phyloP scores from a whole-genome alignment of 2,888 invertebrate species.

The Tetragonula carbonaria region DNA sequence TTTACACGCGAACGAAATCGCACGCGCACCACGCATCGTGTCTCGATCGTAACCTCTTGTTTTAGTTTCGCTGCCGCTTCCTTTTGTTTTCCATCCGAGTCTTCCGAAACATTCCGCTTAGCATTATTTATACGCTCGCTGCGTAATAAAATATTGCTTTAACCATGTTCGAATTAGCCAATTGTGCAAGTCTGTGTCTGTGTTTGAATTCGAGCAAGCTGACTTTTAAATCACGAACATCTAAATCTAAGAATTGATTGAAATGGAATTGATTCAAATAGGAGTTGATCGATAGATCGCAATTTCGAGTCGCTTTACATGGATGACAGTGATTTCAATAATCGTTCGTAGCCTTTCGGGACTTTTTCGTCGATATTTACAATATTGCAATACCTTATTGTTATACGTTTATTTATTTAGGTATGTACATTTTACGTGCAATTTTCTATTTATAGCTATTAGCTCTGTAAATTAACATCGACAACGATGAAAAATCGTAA shows the following conservation, averaged over 20 bases:
- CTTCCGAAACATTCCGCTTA: slow-evolving; percentile 38
- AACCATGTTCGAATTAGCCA: not conserved
- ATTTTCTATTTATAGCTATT: not conserved
- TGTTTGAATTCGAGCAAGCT: not conserved
- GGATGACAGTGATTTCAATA: not conserved
- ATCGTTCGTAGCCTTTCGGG: not conserved
- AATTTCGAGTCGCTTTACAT: not conserved
- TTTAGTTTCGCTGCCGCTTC: slow-evolving; percentile 61
- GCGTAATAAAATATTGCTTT: not conserved
- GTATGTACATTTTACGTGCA: no score
- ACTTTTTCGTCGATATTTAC: no score
- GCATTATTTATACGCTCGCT: no score
- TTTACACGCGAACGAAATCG: slow-evolving; percentile 75
- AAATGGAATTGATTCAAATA: not conserved
- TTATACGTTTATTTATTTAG: no score
- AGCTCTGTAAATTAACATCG: not conserved
- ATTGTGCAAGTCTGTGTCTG: no score
- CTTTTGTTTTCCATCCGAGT: slow-evolving; percentile 55
- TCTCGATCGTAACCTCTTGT: slow-evolving; percentile 37
- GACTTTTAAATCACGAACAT: not conserved
- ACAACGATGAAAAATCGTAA: not conserved
- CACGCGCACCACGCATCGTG: slow-evolving; percentile 48
- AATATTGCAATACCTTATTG: no score
- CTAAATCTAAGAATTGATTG: not conserved
- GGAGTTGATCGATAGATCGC: not conserved